Evolutionary conservation across 2,888 invertebrate genomes (phyloP).

Genomic region (Microdon myrmicae): DNA sequence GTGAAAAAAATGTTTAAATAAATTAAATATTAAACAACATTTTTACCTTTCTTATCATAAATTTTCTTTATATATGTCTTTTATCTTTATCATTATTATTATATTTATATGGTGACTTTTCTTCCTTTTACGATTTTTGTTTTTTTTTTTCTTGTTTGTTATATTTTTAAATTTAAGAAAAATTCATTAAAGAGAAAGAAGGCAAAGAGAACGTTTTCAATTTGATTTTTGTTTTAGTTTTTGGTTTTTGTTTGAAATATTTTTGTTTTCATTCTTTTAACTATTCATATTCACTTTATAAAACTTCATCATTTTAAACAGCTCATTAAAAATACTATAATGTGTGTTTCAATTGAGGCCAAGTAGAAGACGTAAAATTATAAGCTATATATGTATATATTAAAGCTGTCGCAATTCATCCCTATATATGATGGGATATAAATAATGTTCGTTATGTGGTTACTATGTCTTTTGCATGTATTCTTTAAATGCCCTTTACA

Average conservation of each 20-base stretch:
- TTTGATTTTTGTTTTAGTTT: slow-evolving; percentile 6
- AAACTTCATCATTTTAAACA: slow-evolving; percentile 11
- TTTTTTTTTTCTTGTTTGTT: slow-evolving; percentile 2
- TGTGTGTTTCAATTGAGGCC: slow-evolving; percentile 20
- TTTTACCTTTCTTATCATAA: no score
- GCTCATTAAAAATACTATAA: slow-evolving; percentile 19
- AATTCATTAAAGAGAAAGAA: slow-evolving; percentile 12
- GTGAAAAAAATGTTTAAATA: no score
- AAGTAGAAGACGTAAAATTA: slow-evolving; percentile 36
- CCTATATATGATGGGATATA: slow-evolving; percentile 46
- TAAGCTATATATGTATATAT: slow-evolving; percentile 41
- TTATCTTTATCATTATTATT: no score
- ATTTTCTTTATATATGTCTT: no score
- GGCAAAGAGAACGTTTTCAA: slow-evolving; percentile 7
- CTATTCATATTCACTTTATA: slow-evolving; percentile 25
- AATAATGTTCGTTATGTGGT: slow-evolving; percentile 22
- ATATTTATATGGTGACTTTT: no score
- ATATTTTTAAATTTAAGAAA: slow-evolving; percentile 21
- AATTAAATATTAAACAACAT: no score
- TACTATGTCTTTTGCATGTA: slow-evolving; percentile 9
- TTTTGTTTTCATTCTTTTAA: no score
- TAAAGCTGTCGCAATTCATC: slow-evolving; percentile 50
- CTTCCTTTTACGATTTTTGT: not conserved
- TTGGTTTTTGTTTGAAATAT: no score
- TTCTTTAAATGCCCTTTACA: slow-evolving; percentile 16